phyloP scores from a whole-genome alignment of 2,113 vertebrate genomes.

The Cyanoderma ruficeps region DNA sequence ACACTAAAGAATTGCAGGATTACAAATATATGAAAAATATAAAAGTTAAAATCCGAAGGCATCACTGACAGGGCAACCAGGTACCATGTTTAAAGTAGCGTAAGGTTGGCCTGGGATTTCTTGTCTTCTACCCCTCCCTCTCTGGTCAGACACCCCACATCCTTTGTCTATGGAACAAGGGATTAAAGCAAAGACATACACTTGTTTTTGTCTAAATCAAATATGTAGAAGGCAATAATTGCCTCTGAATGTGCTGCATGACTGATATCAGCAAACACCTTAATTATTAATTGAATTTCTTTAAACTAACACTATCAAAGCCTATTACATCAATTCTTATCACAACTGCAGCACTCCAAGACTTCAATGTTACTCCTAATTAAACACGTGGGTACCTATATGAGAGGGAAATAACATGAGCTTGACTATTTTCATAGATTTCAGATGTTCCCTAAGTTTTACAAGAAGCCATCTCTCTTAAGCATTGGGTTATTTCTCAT shows the following conservation, averaged over 20 bases:
- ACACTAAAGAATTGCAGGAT: not conserved
- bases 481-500: not conserved
- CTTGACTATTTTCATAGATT: not conserved
- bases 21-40: not conserved
- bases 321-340: constrained; percentile 38
- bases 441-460: not conserved
- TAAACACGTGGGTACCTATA: constrained; percentile 27
- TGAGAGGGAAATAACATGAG: not conserved
- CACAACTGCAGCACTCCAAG: constrained; percentile 9
- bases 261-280: constrained; percentile 32
- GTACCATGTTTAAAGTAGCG: not conserved
- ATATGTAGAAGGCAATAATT: constrained; percentile 2
- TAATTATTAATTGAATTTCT: constrained; percentile 56
- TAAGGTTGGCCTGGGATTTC: not conserved
- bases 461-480: not conserved
- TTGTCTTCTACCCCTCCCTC: not conserved
- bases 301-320: constrained; percentile 54
- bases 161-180: not conserved
- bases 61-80: not conserved
- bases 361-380: constrained; percentile 40
- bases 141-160: not conserved
- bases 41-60: not conserved
- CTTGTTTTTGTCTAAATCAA: constrained; percentile 14
- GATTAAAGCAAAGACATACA: not conserved
- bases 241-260: not conserved